A percentile compares a stretch with the other conserved stretches of the same genome.
These are phyloP conservation scores for Aphrophora alni DNA, from an alignment of 2,888 invertebrate species.

Conservation along the genomic window DNA sequence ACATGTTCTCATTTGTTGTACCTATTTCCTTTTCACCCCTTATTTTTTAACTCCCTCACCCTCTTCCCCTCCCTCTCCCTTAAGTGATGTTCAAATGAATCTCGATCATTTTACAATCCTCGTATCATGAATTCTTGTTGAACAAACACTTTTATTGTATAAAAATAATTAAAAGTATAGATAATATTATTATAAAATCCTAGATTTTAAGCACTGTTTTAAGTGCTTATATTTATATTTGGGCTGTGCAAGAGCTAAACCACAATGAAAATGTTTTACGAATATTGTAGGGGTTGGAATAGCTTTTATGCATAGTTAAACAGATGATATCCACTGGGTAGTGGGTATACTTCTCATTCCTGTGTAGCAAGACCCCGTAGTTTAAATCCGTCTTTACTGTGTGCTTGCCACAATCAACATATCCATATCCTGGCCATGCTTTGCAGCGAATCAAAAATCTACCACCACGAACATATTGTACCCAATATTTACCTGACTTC, in stretches of 20 bases:
- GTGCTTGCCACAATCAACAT: neutral
- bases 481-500: neutral
- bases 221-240: conserved; percentile 67
- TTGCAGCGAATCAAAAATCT: too few species aligned
- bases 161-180: conserved; percentile 35
- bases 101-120: conserved; percentile 12
- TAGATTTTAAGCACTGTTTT: conserved; percentile 68
- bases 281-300: conserved; percentile 49
- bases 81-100: conserved; percentile 2
- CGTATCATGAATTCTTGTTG: neutral
- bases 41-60: neutral
- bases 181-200: conserved; percentile 48
- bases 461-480: neutral
- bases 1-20: too few species aligned
- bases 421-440: neutral
- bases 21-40: neutral
- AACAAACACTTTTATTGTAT: conserved; percentile 28
- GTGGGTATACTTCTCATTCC: conserved; percentile 27
- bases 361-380: neutral
- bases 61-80: neutral
- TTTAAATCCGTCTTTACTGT: neutral
- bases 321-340: conserved; percentile 25
- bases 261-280: conserved; percentile 48
- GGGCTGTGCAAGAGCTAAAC: conserved; percentile 65
- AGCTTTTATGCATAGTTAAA: conserved; percentile 49